Base-by-base conservation (phyloP, 2,797 vertebrate genomes). In the Microcaecilia unicolor region DNA sequence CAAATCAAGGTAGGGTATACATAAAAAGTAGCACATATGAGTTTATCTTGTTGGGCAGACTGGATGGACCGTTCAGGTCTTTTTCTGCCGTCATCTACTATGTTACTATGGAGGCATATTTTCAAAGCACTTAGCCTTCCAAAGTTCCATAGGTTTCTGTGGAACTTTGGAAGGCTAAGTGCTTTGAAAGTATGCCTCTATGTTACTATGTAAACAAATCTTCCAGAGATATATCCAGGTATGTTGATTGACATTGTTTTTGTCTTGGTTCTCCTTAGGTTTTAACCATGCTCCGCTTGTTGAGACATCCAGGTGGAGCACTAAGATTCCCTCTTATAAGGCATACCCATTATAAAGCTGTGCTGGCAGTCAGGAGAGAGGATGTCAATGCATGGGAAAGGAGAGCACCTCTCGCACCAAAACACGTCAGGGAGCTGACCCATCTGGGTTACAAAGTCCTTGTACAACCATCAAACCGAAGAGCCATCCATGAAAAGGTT, bases 311-410 rank as follows among this genome's bases (percentile, higher is more conserved):
- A 6, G 43, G 63, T 2, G 50, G 42, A 27, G 52, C 70, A 42
- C 55, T 58, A 26, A 50, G 22, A 3, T 34, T 56, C 51, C 58
- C 46, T 37, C 80, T 76, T 5, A 16, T 44, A 3, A 70, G 77
- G 34, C 35, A 60, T 22, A 54, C 70, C 34, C 82, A 86, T 58
- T 77, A 69, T 31, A 70, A 67, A 24, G 70, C 74, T 1, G 70
- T 95, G 52, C 58, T 98, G 61, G 95, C 90, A 3, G 82, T 99
- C 64, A 81, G 95, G 16, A 77, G 96, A 2, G 96, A 99, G 48
- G 96, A 99, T 23, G 55, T 97, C 43, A 98, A 89, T 3, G 87
- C 80, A 0, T 99, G 96, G 96, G 96, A 99, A 66, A 78, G 96
- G 33, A 83, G 96, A 51, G 95, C 93, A 0, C 96, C 96, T 1